Evolutionary conservation across 2,888 invertebrate species (phyloP), one percentile per base, ranked within the genome.

Genomic region (Phortica okadai): DNA sequence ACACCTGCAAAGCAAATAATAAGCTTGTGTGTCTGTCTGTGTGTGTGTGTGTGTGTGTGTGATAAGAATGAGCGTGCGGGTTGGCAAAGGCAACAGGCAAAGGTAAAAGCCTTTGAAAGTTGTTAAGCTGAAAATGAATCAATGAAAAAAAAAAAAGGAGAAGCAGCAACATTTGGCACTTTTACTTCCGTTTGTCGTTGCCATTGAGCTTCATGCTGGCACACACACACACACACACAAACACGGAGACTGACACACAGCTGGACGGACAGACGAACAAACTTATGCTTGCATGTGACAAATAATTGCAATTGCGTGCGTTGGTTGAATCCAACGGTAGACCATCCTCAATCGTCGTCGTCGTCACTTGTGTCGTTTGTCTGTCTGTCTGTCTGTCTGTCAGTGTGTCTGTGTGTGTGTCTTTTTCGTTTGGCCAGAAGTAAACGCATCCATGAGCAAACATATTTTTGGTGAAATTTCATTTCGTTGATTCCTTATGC

Each of bases 401-500:
- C n/a, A n/a, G n/a, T n/a, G n/a, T n/a, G n/a, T n/a, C n/a, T n/a
- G 21, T 21, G 21, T 67, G 14, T 8, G 14, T 62, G 62, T 33
- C 21, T 11, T 6, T 3, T 42, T 41, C 7, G 6, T 44, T 25
- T 14, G n/a, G 67, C 45, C 41, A 56, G 33, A 42, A 6, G 1
- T 16, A 25, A 69, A n/a, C 70, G n/a, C n/a, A 69, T 2, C 33
- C 33, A 33, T 2, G 6, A 44, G 77, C 75, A 69, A 54, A 82
- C 85, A 84, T 88, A 82, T 87, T 87, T 85, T 78, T 85, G 88
- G 88, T 85, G 85, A 85, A 85, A 85, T 74, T 33, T 81, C 77
- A 25, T 59, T 59, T 59, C 10, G 59, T 25, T 59, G 21, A 4
- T 75, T 81, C 76, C 64, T 76, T 74, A 21, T 25, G 33, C 33